A percentile compares a stretch with the other conserved stretches of the same genome.
Evolutionary conservation across 2,113 vertebrate genomes (phyloP).

Genomic region (Pycnonotus jocosus): DNA sequence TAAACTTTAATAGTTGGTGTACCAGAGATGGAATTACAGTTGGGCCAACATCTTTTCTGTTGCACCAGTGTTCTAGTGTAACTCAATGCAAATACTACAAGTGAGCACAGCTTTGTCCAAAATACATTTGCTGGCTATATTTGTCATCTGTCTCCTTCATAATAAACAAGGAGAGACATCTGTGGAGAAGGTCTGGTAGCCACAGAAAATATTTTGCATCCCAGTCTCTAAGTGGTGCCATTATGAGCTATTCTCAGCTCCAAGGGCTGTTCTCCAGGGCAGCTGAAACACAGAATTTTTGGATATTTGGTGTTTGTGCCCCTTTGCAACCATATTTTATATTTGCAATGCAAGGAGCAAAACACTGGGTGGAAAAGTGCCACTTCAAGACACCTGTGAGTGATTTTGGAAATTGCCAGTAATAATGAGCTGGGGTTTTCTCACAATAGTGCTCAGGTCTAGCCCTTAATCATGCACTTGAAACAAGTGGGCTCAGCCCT

Average conservation of each 20-base stretch:
- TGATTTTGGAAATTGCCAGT: neutral
- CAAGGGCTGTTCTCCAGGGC: neutral
- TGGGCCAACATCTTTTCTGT: neutral
- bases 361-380: neutral
- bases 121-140: slow-evolving; percentile 1
- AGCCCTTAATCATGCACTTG: neutral
- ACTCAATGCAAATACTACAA: neutral
- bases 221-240: neutral
- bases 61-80: neutral
- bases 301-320: neutral
- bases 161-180: neutral
- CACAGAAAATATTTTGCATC: slow-evolving; percentile 27
- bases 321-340: accelerated
- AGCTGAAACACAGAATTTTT: neutral
- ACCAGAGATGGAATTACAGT: neutral
- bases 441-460: neutral
- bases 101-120: neutral
- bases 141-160: neutral
- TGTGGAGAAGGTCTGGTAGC: slow-evolving; percentile 6
- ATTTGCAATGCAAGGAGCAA: neutral
- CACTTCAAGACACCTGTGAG: neutral
- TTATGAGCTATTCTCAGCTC: neutral
- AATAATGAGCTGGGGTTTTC: neutral
- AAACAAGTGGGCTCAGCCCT: slow-evolving; percentile 29
- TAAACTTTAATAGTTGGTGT: neutral